Evolutionary conservation across 2,113 vertebrate species (phyloP), one percentile per base, ranked within the genome.

Genomic region (Melanocharis versteri): DNA sequence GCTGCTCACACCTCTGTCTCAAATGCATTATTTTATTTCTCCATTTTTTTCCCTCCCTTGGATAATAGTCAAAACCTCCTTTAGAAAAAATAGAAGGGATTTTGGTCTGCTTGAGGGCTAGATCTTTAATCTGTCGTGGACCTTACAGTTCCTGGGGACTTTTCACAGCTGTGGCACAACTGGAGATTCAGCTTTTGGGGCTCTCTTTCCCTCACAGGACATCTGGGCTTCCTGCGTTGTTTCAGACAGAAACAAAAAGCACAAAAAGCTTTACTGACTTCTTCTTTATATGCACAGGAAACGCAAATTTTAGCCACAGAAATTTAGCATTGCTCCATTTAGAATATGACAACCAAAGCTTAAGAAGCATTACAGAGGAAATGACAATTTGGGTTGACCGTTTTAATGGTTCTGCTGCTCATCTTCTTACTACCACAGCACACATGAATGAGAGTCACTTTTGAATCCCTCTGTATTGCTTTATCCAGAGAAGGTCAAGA

Each of bases 241-340:
- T 83, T 84, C 64, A 72, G 83, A 28, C 24, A 84, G 44, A 87
- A 77, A 51, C 73, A 86, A 61, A 69, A 28, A 92, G n/a, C 69
- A 94, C 92, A 82, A 82, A 86, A 86, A 93, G 47, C 72, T 94
- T 94, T 94, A 93, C 91, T 86, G 56, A 84, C 56, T 61, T 87
- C 51, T 26, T 81, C n/a, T 94, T 95, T 44, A 86, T 70, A 86
- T 22, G 31, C 76, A 78, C 21, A 81, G 83, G 88, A 86, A 94
- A 71, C 6, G 18, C 27, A 73, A 53, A 35, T 80, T 89, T 75
- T 87, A 51, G 66, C 33, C 65, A 89, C 88, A 81, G 54, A 90
- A 47, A 82, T 71, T 53, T 13, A 89, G 40, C 82, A 56, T 84
- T 68, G 45, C 71, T 92, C 73, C 26, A 27, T 79, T 88, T 87